phyloP scores from a whole-genome alignment of 2,113 vertebrate species.

The Ifrita kowaldi region DNA sequence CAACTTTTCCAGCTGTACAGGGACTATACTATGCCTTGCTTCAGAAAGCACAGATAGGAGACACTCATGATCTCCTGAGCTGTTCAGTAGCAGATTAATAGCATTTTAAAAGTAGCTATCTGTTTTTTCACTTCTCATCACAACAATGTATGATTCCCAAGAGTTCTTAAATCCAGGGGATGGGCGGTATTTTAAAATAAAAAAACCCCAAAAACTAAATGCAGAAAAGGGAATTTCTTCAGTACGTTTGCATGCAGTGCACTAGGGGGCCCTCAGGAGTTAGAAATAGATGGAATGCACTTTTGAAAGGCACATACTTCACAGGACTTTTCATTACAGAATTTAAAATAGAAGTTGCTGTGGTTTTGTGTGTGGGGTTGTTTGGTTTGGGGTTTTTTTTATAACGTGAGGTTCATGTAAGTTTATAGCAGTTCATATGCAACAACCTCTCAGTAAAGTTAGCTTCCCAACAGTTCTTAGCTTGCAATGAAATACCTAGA shows the following conservation, averaged over 20 bases:
- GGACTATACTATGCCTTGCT: not conserved
- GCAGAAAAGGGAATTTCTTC: not conserved
- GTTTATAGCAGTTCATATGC: slow-evolving; percentile 10
- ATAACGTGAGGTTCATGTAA: not conserved
- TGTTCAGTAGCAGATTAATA: not conserved
- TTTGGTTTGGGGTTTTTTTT: not conserved
- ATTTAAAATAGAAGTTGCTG: slow-evolving; percentile 67
- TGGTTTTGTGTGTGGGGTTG: not conserved
- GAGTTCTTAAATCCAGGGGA: not conserved
- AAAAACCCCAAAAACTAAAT: not conserved
- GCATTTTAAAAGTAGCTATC: not conserved
- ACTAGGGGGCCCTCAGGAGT: slow-evolving; percentile 75
- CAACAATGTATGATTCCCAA: not conserved
- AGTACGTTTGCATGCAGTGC: slow-evolving; percentile 27
- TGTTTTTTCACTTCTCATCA: not conserved
- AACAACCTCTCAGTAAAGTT: slow-evolving; percentile 4
- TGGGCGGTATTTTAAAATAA: not conserved
- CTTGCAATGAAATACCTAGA: slow-evolving; percentile 41
- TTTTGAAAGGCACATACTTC: slow-evolving; percentile 51
- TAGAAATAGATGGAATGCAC: slow-evolving; percentile 50
- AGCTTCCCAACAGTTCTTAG: slow-evolving; percentile 25
- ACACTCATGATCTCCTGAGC: not conserved
- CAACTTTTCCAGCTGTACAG: not conserved
- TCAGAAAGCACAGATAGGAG: not conserved
- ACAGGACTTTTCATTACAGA: slow-evolving; percentile 51